These are phyloP conservation scores for Syngnathus scovelli DNA, from an alignment of 2,113 vertebrate species.

Conservation along the genomic window DNA sequence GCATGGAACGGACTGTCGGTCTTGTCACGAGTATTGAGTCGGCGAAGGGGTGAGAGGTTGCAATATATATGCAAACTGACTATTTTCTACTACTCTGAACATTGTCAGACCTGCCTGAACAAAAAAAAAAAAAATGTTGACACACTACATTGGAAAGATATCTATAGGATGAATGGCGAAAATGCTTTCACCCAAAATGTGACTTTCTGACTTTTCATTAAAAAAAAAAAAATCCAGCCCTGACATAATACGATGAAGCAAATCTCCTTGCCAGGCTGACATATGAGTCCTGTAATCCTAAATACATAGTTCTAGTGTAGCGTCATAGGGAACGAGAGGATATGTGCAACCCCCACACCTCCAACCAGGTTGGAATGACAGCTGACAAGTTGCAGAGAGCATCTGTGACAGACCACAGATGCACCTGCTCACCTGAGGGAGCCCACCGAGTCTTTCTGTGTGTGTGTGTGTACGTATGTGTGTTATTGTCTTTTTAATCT, in stretches of 20 bases:
- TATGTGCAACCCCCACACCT: background rate
- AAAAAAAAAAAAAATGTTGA: background rate
- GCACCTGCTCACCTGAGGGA: constrained; percentile 70
- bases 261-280: background rate
- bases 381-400: constrained; percentile 61
- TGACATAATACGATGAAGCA: background rate
- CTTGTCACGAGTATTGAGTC: background rate
- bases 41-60: background rate
- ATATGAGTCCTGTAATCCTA: background rate
- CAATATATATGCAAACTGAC: background rate
- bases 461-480: constrained; percentile 38
- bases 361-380: constrained; percentile 51
- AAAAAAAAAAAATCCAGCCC: background rate
- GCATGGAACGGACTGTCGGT: constrained; percentile 7
- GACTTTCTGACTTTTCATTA: background rate
- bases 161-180: background rate
- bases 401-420: constrained; percentile 62
- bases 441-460: constrained; percentile 48
- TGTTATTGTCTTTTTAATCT: constrained; percentile 57
- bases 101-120: background rate
- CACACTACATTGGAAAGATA: background rate
- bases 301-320: background rate
- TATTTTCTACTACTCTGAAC: background rate
- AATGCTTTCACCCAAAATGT: background rate
- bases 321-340: constrained; percentile 5